These are phyloP conservation scores for Drosophila pseudoobscura DNA, from an alignment of 1,140 invertebrate species.

Conservation along the genomic window DNA sequence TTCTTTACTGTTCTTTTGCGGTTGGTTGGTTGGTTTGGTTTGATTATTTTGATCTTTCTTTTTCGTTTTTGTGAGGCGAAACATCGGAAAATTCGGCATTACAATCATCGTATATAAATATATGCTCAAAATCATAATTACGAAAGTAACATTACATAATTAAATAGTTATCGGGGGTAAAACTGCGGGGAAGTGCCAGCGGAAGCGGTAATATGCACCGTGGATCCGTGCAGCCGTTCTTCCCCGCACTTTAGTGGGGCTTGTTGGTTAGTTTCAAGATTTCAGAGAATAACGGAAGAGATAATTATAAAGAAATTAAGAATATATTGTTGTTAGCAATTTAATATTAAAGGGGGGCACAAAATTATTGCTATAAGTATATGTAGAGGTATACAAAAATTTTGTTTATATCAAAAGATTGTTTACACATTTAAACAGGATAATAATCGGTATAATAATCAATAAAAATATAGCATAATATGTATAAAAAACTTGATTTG, in stretches of 20 bases:
- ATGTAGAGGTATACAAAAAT: slow-evolving; percentile 68
- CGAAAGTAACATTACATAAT: slow-evolving; percentile 72
- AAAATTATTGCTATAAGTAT: slow-evolving; percentile 67
- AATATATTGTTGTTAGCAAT: slow-evolving; percentile 66
- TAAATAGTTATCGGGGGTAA: slow-evolving; percentile 19
- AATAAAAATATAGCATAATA: slow-evolving; percentile 68
- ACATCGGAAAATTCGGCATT: slow-evolving; percentile 83
- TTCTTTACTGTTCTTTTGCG: slow-evolving; percentile 27
- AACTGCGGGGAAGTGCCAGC: slow-evolving; percentile 14
- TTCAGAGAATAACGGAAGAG: slow-evolving; percentile 47
- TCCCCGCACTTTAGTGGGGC: slow-evolving; percentile 10
- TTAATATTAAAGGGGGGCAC: slow-evolving; percentile 67
- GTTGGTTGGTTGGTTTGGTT: slow-evolving; percentile 38
- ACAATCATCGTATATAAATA: slow-evolving; percentile 69
- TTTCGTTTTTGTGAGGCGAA: slow-evolving; percentile 82
- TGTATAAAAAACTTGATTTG: slow-evolving; percentile 43
- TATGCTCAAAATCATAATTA: slow-evolving; percentile 74
- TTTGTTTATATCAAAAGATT: slow-evolving; percentile 57
- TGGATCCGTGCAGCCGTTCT: not conserved
- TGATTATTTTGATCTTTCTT: slow-evolving; percentile 63
- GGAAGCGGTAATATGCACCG: slow-evolving; percentile 1
- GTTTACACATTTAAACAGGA: slow-evolving; percentile 60
- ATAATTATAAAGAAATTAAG: slow-evolving; percentile 67
- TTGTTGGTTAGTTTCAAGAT: slow-evolving; percentile 44
- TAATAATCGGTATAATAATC: slow-evolving; percentile 58